Conservation (phyloP, 2,888 invertebrate species). For the Alloscopus bannaensis region DNA sequence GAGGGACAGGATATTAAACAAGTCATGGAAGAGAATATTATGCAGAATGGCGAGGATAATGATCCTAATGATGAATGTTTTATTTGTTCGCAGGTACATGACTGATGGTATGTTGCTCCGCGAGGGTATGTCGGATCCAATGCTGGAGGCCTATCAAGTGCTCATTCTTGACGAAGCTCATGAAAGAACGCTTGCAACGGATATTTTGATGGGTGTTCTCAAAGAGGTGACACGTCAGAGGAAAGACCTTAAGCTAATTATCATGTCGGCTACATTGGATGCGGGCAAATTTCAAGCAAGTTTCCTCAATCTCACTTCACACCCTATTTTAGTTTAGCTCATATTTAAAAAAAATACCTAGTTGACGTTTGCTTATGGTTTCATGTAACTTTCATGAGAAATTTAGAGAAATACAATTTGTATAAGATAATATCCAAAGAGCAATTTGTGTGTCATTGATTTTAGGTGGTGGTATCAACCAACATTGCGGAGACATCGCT, state of each 20-base stretch:
- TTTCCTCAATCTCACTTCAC: slow-evolving; percentile 13
- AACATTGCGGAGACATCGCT: slow-evolving; percentile 99
- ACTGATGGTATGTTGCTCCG: slow-evolving; percentile 99
- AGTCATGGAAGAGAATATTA: neutral
- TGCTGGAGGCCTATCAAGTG: slow-evolving; percentile 96
- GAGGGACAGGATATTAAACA: too few relatives aligned
- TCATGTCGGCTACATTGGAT: slow-evolving; percentile 99
- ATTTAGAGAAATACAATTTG: too few relatives aligned
- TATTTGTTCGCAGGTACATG: slow-evolving; percentile 84
- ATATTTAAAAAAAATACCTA: too few relatives aligned
- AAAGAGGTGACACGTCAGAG: slow-evolving; percentile 97
- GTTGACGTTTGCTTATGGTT: too few relatives aligned
- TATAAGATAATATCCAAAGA: neutral
- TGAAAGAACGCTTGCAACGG: slow-evolving; percentile 98
- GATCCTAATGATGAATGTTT: neutral
- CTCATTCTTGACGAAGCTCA: slow-evolving; percentile 98
- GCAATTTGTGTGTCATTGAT: neutral
- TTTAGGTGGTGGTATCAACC: slow-evolving; percentile 91
- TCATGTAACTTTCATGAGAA: too few relatives aligned
- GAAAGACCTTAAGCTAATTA: slow-evolving; percentile 94
- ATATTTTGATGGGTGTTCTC: slow-evolving; percentile 98
- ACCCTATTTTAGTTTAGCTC: too few relatives aligned
- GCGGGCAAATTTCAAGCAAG: slow-evolving; percentile 95
- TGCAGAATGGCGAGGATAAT: neutral
- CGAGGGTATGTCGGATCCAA: slow-evolving; percentile 99